Percentiles rank a stretch among this genome's conserved stretches.
Evolutionary conservation across 2,113 vertebrate genomes (phyloP).

Genomic region (Brienomyrus longianalis): DNA sequence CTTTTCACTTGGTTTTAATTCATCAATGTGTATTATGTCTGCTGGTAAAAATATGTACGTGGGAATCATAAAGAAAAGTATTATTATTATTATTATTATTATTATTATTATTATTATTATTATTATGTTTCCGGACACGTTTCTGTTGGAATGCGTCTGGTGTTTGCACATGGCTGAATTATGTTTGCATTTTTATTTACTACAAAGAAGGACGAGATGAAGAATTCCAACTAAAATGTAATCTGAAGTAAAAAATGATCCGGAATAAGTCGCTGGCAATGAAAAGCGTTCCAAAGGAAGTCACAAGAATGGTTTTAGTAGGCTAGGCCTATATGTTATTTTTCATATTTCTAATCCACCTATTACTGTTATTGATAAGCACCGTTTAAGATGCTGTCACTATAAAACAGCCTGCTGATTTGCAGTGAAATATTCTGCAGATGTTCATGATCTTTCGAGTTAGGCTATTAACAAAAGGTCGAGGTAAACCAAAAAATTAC

Average conservation of each 20-base stretch:
- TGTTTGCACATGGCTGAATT: background rate
- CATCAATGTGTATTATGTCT: background rate
- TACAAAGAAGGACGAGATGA: background rate
- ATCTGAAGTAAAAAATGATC: background rate
- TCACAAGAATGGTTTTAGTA: background rate
- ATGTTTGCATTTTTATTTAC: background rate
- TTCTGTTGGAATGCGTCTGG: background rate
- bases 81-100: background rate
- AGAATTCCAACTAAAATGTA: background rate
- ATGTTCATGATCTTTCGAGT: background rate
- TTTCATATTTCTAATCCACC: background rate
- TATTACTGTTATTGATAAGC: background rate
- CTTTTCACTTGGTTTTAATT: background rate
- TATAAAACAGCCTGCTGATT: background rate
- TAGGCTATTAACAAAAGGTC: constrained; percentile 1
- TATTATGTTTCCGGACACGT: background rate
- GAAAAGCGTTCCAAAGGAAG: background rate
- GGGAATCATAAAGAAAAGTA: background rate
- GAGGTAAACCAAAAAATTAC: background rate
- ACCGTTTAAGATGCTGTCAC: background rate
- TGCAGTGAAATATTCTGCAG: background rate
- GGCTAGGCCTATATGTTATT: background rate
- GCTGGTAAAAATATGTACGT: background rate
- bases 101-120: background rate
- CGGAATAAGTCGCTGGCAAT: background rate